A percentile compares a stretch with the other conserved stretches of the same genome.
These are phyloP conservation scores for Calliopsis andreniformis DNA, from an alignment of 1,140 invertebrate genomes.

Conservation along the genomic window DNA sequence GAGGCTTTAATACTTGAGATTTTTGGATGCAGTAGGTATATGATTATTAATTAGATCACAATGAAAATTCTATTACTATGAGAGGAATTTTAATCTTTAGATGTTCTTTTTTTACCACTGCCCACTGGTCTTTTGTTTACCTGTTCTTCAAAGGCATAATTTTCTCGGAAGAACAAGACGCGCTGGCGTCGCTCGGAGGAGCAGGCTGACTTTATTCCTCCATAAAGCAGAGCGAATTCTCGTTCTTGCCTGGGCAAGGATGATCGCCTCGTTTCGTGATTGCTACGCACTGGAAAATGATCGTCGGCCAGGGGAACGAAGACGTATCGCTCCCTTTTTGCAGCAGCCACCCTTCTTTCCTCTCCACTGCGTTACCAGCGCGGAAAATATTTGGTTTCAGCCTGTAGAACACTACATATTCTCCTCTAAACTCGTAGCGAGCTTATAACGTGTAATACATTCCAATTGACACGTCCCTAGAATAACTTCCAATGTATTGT, in stretches of 20 bases:
- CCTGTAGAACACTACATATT: too few species aligned
- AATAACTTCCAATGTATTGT: too few species aligned
- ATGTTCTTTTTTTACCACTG: slow-evolving; percentile 44
- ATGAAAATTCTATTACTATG: slow-evolving; percentile 30
- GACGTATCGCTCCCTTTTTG: slow-evolving; percentile 51
- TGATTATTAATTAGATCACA: too few species aligned
- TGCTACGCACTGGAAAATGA: slow-evolving; percentile 55
- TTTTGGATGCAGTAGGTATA: too few species aligned
- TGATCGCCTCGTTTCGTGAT: slow-evolving; percentile 57
- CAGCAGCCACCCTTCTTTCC: neutral
- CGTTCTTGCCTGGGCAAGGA: slow-evolving; percentile 44
- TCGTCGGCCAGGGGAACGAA: slow-evolving; percentile 35
- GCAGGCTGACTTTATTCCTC: slow-evolving; percentile 47
- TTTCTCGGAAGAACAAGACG: slow-evolving; percentile 45
- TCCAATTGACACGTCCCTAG: too few species aligned
- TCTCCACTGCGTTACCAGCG: neutral
- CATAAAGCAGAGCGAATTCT: slow-evolving; percentile 60
- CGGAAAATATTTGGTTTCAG: neutral
- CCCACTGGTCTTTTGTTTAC: slow-evolving; percentile 47
- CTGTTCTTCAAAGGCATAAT: slow-evolving; percentile 55
- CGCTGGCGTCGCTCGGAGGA: neutral
- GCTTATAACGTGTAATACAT: too few species aligned
- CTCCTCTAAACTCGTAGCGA: too few species aligned
- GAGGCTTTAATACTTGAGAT: too few species aligned
- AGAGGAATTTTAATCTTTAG: slow-evolving; percentile 46